Conservation (phyloP, 2,113 vertebrate genomes). For the Calyptomena viridis region DNA sequence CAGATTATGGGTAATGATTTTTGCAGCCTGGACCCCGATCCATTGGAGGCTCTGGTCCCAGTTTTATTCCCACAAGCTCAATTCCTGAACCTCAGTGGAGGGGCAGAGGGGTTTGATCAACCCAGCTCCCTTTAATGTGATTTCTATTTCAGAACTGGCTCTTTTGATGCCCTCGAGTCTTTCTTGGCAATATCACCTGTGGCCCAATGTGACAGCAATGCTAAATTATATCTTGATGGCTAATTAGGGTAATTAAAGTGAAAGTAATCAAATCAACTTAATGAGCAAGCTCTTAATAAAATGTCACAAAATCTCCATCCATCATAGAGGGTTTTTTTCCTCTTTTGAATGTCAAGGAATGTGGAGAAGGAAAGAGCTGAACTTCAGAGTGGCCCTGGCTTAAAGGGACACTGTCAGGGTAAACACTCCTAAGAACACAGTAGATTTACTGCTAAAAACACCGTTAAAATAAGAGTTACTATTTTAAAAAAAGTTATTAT, state of each 20-base stretch:
- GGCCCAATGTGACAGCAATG: neutral
- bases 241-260: conserved; percentile 69
- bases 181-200: conserved; percentile 32
- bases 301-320: neutral
- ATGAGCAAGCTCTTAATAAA: conserved; percentile 38
- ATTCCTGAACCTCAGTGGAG: neutral
- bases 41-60: neutral
- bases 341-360: conserved; percentile 5
- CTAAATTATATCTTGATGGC: conserved; percentile 44
- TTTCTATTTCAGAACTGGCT: conserved; percentile 26
- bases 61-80: neutral
- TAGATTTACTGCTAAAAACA: accelerated
- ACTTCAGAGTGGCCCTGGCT: neutral
- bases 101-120: neutral
- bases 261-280: conserved; percentile 58
- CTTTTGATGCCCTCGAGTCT: conserved; percentile 11
- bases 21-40: neutral
- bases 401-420: neutral
- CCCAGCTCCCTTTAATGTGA: conserved; percentile 8
- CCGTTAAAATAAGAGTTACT: neutral
- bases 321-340: neutral
- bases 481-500: neutral
- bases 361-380: neutral
- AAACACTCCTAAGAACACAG: neutral
- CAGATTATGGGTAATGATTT: conserved; percentile 47